These are phyloP conservation scores for Pinctada fucata DNA, from an alignment of 2,888 invertebrate genomes.

Conservation along the genomic window DNA sequence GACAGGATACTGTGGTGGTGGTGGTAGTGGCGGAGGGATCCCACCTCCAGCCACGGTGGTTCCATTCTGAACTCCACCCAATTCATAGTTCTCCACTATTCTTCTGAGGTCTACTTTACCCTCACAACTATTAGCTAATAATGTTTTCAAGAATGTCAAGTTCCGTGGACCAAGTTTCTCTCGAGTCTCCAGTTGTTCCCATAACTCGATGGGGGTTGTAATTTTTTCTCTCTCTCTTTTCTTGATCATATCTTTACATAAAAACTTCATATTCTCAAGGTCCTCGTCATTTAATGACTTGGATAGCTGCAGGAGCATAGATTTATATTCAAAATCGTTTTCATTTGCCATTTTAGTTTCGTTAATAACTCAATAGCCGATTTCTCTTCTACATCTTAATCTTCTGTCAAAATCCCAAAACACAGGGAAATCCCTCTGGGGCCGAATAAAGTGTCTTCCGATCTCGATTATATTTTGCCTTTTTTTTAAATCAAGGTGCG, in stretches of 20 bases:
- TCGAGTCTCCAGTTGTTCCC: conserved; percentile 59
- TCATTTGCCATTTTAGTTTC: background rate
- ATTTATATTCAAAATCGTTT: conserved; percentile 37
- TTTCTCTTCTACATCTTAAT: too few species aligned
- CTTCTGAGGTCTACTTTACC: conserved; percentile 54
- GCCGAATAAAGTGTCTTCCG: too few species aligned
- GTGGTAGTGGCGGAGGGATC: background rate
- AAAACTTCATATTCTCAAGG: conserved; percentile 51
- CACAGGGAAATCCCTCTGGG: too few species aligned
- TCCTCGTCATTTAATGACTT: conserved; percentile 47
- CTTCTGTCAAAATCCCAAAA: too few species aligned
- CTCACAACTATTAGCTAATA: conserved; percentile 48
- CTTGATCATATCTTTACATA: conserved; percentile 49
- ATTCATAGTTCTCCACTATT: conserved; percentile 50
- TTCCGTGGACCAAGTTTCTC: conserved; percentile 47
- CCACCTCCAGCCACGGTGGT: too few species aligned
- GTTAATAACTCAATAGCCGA: background rate
- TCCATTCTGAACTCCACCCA: background rate
- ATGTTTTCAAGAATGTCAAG: conserved; percentile 46
- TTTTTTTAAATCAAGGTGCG: too few species aligned
- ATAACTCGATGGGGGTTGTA: conserved; percentile 48
- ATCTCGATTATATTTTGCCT: too few species aligned
- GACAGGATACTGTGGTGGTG: background rate
- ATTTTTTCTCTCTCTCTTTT: conserved; percentile 57
- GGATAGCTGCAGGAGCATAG: conserved; percentile 52